phyloP scores from a whole-genome alignment of 2,797 vertebrate species.

The Pseudomugil gertrudae region DNA sequence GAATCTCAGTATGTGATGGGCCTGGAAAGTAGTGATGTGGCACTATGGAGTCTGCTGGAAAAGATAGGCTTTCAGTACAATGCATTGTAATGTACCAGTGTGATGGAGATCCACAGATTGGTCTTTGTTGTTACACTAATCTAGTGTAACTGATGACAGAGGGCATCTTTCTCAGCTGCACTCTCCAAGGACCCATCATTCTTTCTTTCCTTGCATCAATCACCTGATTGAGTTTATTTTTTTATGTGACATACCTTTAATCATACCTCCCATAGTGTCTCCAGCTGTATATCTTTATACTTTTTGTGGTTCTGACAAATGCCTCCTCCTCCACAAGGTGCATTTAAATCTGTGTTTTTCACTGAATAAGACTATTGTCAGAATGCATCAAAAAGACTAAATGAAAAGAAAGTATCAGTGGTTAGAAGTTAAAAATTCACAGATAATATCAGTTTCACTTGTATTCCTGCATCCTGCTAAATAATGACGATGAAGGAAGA shows the following conservation, averaged over 20 bases:
- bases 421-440: conserved; percentile 51
- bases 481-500: conserved; percentile 59
- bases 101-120: conserved; percentile 54
- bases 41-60: conserved; percentile 36
- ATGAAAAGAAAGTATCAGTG: conserved; percentile 42
- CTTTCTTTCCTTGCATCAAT: conserved; percentile 62
- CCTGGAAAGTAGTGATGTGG: conserved; percentile 45
- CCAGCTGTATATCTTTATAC: conserved; percentile 47
- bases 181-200: conserved; percentile 55
- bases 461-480: conserved; percentile 47
- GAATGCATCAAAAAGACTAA: conserved; percentile 16
- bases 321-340: conserved; percentile 18
- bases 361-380: conserved; percentile 39
- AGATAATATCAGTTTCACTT: conserved; percentile 58
- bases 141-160: conserved; percentile 73
- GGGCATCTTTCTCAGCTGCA: conserved; percentile 67
- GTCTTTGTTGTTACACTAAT: conserved; percentile 74
- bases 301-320: conserved; percentile 38
- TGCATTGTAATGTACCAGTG: conserved; percentile 38
- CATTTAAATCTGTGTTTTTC: conserved; percentile 26
- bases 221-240: conserved; percentile 58
- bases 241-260: conserved; percentile 47
- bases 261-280: conserved; percentile 49
- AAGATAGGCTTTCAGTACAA: conserved; percentile 62
- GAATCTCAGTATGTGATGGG: conserved; percentile 18